Conservation (phyloP, 2,113 vertebrate genomes). For the Leucoraja erinaceus region DNA sequence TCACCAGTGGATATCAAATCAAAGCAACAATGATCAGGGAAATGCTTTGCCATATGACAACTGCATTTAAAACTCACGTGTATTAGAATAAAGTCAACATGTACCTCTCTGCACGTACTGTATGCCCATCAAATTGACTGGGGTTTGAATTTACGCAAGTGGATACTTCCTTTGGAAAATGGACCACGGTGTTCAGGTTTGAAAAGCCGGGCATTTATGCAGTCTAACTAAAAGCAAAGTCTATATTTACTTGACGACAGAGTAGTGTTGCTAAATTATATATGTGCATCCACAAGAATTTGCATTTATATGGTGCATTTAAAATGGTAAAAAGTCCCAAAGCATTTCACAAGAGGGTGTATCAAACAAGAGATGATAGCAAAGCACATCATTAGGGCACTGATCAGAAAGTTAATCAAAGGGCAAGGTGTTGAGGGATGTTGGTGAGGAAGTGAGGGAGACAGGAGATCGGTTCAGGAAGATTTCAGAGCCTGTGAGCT, state of each 20-base stretch:
- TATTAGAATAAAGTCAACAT: background rate
- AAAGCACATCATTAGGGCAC: background rate
- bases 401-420: background rate
- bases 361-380: background rate
- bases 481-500: background rate
- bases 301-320: background rate
- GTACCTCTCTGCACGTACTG: background rate
- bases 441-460: background rate
- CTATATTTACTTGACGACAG: background rate
- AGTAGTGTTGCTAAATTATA: background rate
- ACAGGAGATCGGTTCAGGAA: background rate
- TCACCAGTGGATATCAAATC: background rate
- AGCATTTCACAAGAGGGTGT: background rate
- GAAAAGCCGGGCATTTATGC: background rate
- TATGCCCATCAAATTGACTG: background rate
- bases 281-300: background rate
- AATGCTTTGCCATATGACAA: background rate
- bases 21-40: background rate
- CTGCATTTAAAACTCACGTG: background rate
- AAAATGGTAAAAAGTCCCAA: background rate
- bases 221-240: background rate
- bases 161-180: background rate
- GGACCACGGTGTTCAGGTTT: background rate
- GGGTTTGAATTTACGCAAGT: background rate
- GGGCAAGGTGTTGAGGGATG: background rate